Evolutionary conservation across 2,797 vertebrate genomes (phyloP).

Genomic region (Anableps anableps): DNA sequence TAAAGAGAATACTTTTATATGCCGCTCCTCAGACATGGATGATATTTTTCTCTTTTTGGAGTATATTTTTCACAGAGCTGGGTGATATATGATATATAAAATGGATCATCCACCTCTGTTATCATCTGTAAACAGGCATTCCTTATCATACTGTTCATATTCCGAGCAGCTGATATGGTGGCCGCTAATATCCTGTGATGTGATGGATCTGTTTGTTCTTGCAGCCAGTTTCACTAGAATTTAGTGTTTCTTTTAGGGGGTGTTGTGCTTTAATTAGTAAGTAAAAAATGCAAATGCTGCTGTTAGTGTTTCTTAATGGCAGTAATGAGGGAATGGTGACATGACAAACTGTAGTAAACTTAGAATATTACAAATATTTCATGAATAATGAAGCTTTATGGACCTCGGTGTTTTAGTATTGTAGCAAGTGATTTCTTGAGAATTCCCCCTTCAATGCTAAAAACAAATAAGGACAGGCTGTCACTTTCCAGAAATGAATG

Average conservation of each 20-base stretch:
- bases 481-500: too few relatives aligned
- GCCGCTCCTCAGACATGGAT: neutral
- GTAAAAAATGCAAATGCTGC: neutral
- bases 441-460: neutral
- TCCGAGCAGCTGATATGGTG: neutral
- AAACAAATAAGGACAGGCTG: too few relatives aligned
- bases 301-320: neutral
- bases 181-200: neutral
- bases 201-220: neutral
- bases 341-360: neutral
- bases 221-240: neutral
- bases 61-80: neutral
- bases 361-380: neutral
- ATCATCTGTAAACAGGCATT: neutral
- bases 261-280: neutral
- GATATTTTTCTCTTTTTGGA: neutral
- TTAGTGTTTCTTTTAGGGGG: neutral
- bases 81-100: neutral
- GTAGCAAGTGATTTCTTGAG: neutral
- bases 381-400: neutral
- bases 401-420: neutral
- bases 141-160: neutral
- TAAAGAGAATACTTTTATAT: neutral
- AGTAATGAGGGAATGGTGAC: neutral
- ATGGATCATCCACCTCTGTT: neutral